Conservation (phyloP, 2,888 invertebrate genomes). For the Eristalis intricaria region DNA sequence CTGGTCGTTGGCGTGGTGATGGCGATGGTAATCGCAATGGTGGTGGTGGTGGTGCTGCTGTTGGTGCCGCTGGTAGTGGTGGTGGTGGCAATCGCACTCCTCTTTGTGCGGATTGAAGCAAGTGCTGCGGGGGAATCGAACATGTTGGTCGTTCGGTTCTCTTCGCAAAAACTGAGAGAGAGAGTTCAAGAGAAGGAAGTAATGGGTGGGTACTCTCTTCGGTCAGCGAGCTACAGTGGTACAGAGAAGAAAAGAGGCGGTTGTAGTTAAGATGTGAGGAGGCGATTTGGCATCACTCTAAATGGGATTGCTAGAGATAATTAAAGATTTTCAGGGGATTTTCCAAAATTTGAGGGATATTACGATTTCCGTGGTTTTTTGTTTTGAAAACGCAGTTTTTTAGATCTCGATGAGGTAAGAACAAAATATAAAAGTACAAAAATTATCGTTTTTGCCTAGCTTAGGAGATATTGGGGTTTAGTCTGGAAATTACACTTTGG, state of each 20-base stretch:
- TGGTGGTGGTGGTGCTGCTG: constrained; percentile 4
- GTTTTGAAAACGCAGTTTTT: too few species aligned
- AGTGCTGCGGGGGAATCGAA: neutral
- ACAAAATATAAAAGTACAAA: too few species aligned
- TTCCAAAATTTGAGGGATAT: too few species aligned
- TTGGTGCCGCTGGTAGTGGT: neutral
- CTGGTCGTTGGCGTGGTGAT: neutral
- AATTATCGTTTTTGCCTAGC: too few species aligned
- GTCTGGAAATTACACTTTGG: too few species aligned
- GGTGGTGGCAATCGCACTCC: constrained; percentile 2
- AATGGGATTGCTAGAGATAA: too few species aligned
- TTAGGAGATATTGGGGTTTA: too few species aligned
- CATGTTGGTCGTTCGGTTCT: neutral
- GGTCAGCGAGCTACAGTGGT: neutral
- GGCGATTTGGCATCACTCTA: too few species aligned
- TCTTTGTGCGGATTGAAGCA: constrained; percentile 6
- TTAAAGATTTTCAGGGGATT: too few species aligned
- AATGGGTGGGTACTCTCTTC: neutral
- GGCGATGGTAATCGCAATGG: neutral
- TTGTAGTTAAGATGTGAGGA: too few species aligned
- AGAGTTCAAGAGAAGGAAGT: neutral
- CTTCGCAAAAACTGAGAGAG: neutral
- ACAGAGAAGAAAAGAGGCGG: neutral
- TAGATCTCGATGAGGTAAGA: too few species aligned
- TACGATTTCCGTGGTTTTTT: too few species aligned